These are phyloP conservation scores for Micrasema minimum DNA, from an alignment of 1,140 invertebrate species.

Conservation along the genomic window DNA sequence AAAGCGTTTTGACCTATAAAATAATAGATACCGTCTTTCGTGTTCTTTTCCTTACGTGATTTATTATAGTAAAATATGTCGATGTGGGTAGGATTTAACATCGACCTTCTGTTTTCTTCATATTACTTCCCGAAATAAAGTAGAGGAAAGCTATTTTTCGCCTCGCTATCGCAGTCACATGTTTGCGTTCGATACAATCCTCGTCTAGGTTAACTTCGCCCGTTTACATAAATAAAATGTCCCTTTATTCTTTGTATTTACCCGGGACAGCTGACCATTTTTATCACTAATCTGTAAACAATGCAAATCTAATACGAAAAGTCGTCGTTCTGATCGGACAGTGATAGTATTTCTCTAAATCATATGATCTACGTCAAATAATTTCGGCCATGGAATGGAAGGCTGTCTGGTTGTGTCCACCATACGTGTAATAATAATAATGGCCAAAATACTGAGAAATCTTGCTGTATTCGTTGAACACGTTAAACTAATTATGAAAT, in stretches of 20 bases:
- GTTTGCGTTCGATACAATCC: constrained; percentile 38
- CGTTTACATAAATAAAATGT: neutral
- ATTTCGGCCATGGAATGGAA: constrained; percentile 22
- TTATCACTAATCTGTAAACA: neutral
- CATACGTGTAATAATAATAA: constrained; percentile 5
- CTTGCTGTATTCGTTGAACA: neutral
- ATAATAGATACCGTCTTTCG: constrained; percentile 7
- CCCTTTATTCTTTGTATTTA: neutral
- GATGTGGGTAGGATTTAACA: constrained; percentile 35
- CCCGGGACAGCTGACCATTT: neutral
- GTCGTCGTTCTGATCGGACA: neutral
- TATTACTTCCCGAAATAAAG: constrained; percentile 36
- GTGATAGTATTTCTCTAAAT: constrained; percentile 13
- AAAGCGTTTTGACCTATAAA: constrained; percentile 36
- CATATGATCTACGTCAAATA: constrained; percentile 33
- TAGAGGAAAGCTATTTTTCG: constrained; percentile 37
- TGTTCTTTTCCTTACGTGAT: constrained; percentile 18
- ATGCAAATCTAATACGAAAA: neutral
- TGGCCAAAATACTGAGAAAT: constrained; percentile 12
- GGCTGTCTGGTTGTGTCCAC: constrained; percentile 15
- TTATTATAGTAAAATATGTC: constrained; percentile 1
- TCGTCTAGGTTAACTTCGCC: constrained; percentile 25
- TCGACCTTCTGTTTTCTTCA: constrained; percentile 16
- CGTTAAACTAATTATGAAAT: neutral
- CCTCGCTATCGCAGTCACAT: constrained; percentile 41